Percentiles rank a stretch among this genome's conserved stretches.
Evolutionary conservation across 1,140 invertebrate species (phyloP).

Genomic region (Streblospio benedicti): DNA sequence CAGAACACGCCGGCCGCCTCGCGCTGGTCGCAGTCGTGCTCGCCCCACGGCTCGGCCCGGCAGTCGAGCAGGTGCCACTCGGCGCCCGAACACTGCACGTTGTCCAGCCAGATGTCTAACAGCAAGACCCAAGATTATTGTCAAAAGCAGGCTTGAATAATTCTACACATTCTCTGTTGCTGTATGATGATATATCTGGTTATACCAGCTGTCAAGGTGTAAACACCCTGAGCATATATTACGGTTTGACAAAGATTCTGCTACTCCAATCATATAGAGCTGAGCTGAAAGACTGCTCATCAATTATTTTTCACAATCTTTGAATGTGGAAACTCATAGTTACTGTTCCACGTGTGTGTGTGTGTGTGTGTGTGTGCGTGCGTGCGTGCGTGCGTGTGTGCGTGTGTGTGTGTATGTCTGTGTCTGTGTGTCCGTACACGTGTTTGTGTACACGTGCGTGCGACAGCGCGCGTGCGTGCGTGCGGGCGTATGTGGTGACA

Average conservation of each 20-base stretch:
- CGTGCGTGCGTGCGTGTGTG: too few relatives aligned
- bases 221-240: not conserved
- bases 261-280: not conserved
- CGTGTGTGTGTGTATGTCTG: too few relatives aligned
- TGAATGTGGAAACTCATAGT: too few relatives aligned
- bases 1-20: slow-evolving; percentile 67
- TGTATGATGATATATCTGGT: too few relatives aligned
- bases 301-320: not conserved
- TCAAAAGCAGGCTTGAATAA: not conserved
- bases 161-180: not conserved
- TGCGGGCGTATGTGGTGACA: too few relatives aligned
- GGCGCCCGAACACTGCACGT: slow-evolving; percentile 60
- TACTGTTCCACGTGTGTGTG: too few relatives aligned
- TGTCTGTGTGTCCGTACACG: too few relatives aligned
- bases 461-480: too few relatives aligned
- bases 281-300: not conserved
- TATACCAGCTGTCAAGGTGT: too few relatives aligned
- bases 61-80: slow-evolving; percentile 59
- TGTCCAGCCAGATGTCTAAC: slow-evolving; percentile 60
- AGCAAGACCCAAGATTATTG: not conserved
- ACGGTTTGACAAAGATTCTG: not conserved
- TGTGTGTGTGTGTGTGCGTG: too few relatives aligned
- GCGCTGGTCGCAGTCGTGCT: slow-evolving; percentile 60
- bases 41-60: slow-evolving; percentile 59
- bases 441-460: too few relatives aligned